Percentiles rank a stretch among this genome's conserved stretches.
These are phyloP conservation scores for Drosophila eugracilis DNA, from an alignment of 1,140 invertebrate genomes.

Conservation along the genomic window DNA sequence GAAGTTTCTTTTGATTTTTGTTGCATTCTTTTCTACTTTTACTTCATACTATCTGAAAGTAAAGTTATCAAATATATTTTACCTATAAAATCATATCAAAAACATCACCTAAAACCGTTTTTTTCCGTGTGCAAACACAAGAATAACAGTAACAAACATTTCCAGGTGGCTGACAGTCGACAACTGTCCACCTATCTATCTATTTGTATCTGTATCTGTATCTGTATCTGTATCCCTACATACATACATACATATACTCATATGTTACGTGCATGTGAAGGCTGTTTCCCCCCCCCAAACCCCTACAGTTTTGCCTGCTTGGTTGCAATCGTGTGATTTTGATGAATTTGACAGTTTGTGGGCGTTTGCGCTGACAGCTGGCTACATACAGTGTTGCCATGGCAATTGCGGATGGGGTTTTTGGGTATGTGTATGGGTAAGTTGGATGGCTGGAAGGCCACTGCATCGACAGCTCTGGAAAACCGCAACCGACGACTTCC, in stretches of 20 bases:
- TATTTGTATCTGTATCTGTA: conserved; percentile 25
- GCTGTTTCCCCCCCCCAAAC: background rate
- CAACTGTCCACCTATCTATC: conserved; percentile 61
- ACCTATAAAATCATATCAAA: too few species aligned
- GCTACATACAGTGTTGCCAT: conserved; percentile 66
- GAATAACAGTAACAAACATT: conserved; percentile 62
- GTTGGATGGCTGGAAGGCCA: background rate
- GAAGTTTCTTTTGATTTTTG: too few species aligned
- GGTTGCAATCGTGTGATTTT: conserved; percentile 81
- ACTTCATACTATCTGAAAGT: too few species aligned
- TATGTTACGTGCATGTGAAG: conserved; percentile 20
- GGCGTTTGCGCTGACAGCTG: conserved; percentile 83
- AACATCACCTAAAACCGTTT: background rate
- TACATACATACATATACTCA: conserved; percentile 2
- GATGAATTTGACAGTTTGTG: conserved; percentile 84
- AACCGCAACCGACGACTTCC: conserved; percentile 80
- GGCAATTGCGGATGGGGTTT: conserved; percentile 37
- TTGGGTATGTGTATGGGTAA: too few species aligned
- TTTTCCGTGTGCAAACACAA: conserved; percentile 12
- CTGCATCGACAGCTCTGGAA: conserved; percentile 59
- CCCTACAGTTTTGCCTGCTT: conserved; percentile 7
- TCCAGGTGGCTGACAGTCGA: conserved; percentile 71
- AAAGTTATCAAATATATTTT: too few species aligned
- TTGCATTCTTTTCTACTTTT: too few species aligned
- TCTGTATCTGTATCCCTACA: conserved; percentile 7